Percentiles rank a stretch among this genome's conserved stretches.
Evolutionary conservation across 2,113 vertebrate genomes (phyloP).

Genomic region (Excalfactoria chinensis): DNA sequence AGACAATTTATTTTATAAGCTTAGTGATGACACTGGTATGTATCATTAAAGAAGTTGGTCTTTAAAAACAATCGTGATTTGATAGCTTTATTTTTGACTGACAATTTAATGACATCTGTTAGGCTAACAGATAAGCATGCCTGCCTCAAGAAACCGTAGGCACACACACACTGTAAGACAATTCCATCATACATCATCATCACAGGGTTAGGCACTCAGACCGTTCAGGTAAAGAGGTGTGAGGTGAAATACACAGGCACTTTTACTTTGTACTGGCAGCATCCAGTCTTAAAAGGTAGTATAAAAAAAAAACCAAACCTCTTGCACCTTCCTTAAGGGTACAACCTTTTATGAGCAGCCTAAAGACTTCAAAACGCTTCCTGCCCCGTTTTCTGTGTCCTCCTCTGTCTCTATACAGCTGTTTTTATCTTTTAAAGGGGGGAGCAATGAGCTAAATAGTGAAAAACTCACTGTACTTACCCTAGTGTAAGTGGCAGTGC

Average conservation of each 20-base stretch:
- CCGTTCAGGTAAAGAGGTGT: constrained; percentile 54
- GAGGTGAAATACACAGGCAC: constrained; percentile 77
- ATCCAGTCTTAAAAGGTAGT: constrained; percentile 62
- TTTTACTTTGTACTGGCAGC: constrained; percentile 65
- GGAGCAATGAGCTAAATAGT: not conserved
- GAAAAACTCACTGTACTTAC: not conserved
- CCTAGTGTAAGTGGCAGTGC: accelerated
- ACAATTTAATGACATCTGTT: constrained; percentile 64
- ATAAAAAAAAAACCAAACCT: not conserved
- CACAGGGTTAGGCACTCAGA: constrained; percentile 75
- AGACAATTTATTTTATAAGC: constrained; percentile 73
- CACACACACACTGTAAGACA: constrained; percentile 49
- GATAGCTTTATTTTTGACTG: constrained; percentile 80
- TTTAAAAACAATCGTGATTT: constrained; percentile 77
- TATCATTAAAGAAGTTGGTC: constrained; percentile 78
- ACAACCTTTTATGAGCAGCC: constrained; percentile 7
- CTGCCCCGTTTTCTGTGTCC: not conserved
- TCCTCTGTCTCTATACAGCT: not conserved
- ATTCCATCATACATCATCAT: constrained; percentile 32
- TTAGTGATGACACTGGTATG: constrained; percentile 64
- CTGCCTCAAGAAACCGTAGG: constrained; percentile 44
- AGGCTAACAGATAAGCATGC: constrained; percentile 54
- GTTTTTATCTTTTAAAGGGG: not conserved
- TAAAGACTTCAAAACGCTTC: not conserved
- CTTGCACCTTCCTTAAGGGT: not conserved